Evolutionary conservation across 1,140 invertebrate genomes (phyloP).

Genomic region (Argopecten irradians): DNA sequence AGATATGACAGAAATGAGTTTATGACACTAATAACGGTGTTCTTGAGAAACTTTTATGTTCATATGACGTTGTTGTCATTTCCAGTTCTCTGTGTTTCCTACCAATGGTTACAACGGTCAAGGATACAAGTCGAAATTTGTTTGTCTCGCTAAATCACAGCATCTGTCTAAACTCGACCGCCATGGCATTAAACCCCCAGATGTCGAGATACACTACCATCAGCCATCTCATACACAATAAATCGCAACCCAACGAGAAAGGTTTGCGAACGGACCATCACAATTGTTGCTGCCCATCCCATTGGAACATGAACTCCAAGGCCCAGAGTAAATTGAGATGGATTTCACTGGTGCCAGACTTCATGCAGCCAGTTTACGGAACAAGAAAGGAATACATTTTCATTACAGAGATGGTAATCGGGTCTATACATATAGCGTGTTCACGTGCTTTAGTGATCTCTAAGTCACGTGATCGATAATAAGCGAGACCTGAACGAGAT

Average conservation of each 20-base stretch:
- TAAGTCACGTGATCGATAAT: not conserved
- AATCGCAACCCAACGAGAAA: not conserved
- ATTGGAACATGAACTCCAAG: not conserved
- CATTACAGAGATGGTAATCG: constrained; percentile 15
- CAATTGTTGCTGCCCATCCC: not conserved
- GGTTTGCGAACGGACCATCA: not conserved
- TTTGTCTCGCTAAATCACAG: not conserved
- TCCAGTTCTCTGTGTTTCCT: not conserved
- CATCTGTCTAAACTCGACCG: not conserved
- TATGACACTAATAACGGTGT: not conserved
- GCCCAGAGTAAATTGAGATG: not conserved
- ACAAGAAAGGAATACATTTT: not conserved
- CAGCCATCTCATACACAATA: not conserved
- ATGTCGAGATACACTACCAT: too few relatives aligned
- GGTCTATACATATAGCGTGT: not conserved
- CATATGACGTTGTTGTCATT: not conserved
- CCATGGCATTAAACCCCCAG: not conserved
- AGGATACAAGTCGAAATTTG: too few relatives aligned
- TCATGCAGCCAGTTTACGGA: not conserved
- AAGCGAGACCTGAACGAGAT: not conserved
- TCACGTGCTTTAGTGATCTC: not conserved
- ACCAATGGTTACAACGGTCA: not conserved
- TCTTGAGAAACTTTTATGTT: not conserved
- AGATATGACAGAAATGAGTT: not conserved
- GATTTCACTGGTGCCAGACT: not conserved